Percentiles rank a stretch among this genome's conserved stretches.
Conservation (phyloP, 1,140 invertebrate species). For the Whitmania pigra region DNA sequence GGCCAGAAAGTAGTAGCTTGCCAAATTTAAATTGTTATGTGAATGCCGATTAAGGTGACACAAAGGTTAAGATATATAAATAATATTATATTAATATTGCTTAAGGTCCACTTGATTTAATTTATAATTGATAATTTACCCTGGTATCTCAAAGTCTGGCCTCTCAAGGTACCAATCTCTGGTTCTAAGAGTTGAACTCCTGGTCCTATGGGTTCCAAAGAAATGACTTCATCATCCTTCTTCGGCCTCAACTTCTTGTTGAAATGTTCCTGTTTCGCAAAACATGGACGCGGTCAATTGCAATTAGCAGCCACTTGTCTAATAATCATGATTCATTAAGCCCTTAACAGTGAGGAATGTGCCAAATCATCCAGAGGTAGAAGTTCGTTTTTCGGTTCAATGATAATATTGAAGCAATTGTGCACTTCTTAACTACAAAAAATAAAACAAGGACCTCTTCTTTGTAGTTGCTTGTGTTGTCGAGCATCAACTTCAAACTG, state of each 20-base stretch:
- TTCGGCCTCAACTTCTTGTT: constrained; percentile 6
- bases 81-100: no score
- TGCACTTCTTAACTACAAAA: not conserved
- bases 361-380: not conserved
- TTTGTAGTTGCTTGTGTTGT: constrained; percentile 5
- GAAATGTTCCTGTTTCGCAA: not conserved
- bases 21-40: no score
- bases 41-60: no score
- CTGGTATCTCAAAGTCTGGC: not conserved
- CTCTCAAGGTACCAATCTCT: constrained; percentile 24
- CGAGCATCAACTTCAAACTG: constrained; percentile 1
- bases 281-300: not conserved
- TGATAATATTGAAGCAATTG: not conserved
- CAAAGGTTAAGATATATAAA: no score
- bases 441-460: not conserved
- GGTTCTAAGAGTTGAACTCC: constrained; percentile 39
- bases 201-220: constrained; percentile 37
- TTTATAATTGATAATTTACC: no score
- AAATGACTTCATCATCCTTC: constrained; percentile 45
- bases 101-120: no score
- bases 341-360: not conserved
- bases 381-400: not conserved
- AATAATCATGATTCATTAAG: not conserved
- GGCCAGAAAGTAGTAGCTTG: no score
- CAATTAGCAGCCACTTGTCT: not conserved